A percentile compares a stretch with the other conserved stretches of the same genome.
phyloP scores from a whole-genome alignment of 2,113 vertebrate genomes.

The Hiodon tergisus region DNA sequence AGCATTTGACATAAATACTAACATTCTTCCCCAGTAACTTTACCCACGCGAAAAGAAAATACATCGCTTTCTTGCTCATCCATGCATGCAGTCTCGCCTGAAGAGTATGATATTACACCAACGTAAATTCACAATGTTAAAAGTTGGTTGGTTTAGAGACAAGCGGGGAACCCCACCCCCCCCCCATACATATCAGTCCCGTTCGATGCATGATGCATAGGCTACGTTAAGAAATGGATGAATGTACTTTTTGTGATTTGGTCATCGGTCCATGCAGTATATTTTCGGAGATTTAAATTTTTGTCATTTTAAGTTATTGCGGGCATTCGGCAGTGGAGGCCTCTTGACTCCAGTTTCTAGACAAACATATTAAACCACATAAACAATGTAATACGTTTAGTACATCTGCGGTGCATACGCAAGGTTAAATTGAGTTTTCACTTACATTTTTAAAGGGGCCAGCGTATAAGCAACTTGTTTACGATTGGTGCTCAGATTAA shows the following conservation, averaged over 20 bases:
- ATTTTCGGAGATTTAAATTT: slow-evolving; percentile 7
- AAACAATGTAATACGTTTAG: slow-evolving; percentile 1
- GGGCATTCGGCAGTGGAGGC: background rate
- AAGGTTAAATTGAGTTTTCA: background rate
- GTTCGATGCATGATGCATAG: background rate
- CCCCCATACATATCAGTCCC: background rate
- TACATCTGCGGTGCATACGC: background rate
- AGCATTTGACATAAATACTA: background rate
- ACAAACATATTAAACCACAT: background rate
- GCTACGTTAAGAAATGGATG: background rate
- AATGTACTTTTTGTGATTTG: background rate
- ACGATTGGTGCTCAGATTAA: background rate
- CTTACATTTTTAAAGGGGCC: slow-evolving; percentile 1
- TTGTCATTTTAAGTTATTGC: background rate
- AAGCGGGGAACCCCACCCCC: no score
- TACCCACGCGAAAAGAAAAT: background rate
- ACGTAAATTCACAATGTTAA: no score
- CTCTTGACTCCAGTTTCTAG: background rate
- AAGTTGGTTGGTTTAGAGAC: no score
- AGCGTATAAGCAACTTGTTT: background rate
- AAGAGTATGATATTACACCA: no score
- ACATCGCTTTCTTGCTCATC: background rate
- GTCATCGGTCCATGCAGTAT: background rate
- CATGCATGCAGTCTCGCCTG: background rate
- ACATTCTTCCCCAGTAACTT: background rate